Base-by-base conservation (phyloP, 2,888 invertebrate species). In the Iselma pallidipennis region DNA sequence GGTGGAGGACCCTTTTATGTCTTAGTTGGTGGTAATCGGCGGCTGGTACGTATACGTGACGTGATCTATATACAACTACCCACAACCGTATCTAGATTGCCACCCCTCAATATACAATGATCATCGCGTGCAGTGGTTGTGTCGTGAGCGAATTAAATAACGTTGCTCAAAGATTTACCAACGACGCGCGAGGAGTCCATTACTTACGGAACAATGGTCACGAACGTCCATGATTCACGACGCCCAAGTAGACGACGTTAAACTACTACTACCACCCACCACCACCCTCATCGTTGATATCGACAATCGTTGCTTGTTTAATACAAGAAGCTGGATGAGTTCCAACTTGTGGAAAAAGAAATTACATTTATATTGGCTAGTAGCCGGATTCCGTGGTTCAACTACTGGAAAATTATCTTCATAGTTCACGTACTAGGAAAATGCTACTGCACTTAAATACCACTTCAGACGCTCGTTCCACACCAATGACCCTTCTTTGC, bases 81-180 rank as follows among this genome's bases (percentile, higher is more conserved):
- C 59, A 67, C 66, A 62, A 61, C 66, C 68, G 66, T 67, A 66
- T 68, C 69, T 65, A 69, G 68, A 73, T 72, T 70, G 69, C 69
- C 66, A 62, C 72, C 66, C 69, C 69, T 65, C 63, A 29, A n/a
- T 29, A 67, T 61, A 73, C 65, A 68, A 73, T 70, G 72, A 73
- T 70, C 69, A 72, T 74, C 71, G 74, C 74, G 72, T 74, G 74
- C 72, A 69, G 70, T 70, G 59, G 49, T 52, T 68, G 68, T 75
- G 72, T 76, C 76, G 76, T 76, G 77, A 76, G 73, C 72, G 74
- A 75, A 76, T 76, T 76, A 75, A 77, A 76, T 75, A 74, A 71
- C 72, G 69, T 71, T 71, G 70, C 73, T 71, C 71, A 72, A 75
- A 76, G 75, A 76, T 76, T 76, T 76, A 76, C 74, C 70, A 74